Conservation (phyloP, 2,113 vertebrate species). For the Phrynosoma platyrhinos region DNA sequence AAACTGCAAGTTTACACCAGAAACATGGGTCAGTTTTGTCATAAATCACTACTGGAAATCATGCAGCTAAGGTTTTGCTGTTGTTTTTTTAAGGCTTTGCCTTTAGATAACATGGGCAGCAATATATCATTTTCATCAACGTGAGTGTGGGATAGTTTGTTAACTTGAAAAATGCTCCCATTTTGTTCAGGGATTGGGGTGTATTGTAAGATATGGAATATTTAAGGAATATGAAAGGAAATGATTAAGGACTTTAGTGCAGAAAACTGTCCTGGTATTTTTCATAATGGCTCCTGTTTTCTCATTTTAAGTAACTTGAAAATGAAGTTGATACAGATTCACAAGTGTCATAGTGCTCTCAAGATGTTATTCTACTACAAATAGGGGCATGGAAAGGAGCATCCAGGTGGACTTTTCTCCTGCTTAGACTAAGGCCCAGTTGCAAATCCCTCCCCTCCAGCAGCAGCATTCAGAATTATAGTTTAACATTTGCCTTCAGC, state of each 20-base stretch:
- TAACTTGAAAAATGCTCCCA: neutral
- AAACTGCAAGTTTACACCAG: neutral
- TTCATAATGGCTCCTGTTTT: neutral
- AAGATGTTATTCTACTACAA: conserved; percentile 1
- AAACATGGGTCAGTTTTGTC: neutral
- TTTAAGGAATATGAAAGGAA: conserved; percentile 28
- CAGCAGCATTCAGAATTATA: neutral
- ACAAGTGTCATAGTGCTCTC: neutral
- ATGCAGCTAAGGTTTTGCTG: neutral
- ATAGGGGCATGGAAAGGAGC: neutral
- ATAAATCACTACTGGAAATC: neutral
- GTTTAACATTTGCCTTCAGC: neutral
- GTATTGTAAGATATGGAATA: neutral
- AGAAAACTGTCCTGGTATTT: accelerated
- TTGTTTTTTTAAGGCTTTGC: neutral
- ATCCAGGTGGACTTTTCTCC: too few relatives aligned
- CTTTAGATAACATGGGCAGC: neutral
- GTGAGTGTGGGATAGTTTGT: neutral
- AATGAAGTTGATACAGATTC: conserved; percentile 1
- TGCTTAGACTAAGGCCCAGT: neutral
- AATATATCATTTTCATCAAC: neutral
- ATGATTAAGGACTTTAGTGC: conserved; percentile 14
- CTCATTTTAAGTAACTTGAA: conserved; percentile 30
- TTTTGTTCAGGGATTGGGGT: neutral
- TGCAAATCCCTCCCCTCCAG: neutral